Base-by-base conservation (phyloP, 2,113 vertebrate genomes). In the Myocastor coypus region DNA sequence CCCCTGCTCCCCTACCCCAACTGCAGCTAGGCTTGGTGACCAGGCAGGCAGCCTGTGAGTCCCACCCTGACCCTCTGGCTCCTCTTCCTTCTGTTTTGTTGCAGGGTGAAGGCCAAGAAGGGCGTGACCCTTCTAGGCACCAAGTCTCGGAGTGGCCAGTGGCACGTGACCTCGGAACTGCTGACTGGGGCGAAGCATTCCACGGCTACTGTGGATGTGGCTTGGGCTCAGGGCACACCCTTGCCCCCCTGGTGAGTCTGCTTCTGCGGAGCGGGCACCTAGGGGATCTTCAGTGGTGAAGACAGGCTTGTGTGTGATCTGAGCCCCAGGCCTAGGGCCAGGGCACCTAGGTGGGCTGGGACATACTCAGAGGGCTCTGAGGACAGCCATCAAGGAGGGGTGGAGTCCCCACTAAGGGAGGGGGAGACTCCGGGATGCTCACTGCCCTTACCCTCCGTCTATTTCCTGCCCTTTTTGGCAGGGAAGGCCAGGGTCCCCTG, bases 31-130 rank as follows among this genome's bases (percentile, higher is more conserved):
- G 14, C 32, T 0, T 59, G 4, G 10, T 37, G 52, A 13, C 61
- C 88, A 84, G 14, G 26, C 0, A 4, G 30, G 52, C 20, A 83
- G 66, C 11, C n/a, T 50, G 17, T 50, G 69, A n/a, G 4, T 37
- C 19, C 26, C 52, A 42, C n/a, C 9, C 61, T 97, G 77, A 97
- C 32, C 37, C 7, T 88, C 68, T 68, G 9, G 19, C 89, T 98
- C 37, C 96, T 94, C 0, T 80, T 77, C 64, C 89, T 97, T 42
- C 85, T n/a, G 87, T 75, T 75, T 30, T 89, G 40, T 94, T 94
- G 1, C 98, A 99, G 99, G 98, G 99, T 99, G 97, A 99, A 99
- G 97, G 99, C 99, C 40, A 99, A 99, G 98, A 99, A 99, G 81
- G 99, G 99, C 0, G 99, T 99, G 96, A 99, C 99, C 97, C 98